Conservation (phyloP, 2,113 vertebrate species). For the Hoplias malabaricus region DNA sequence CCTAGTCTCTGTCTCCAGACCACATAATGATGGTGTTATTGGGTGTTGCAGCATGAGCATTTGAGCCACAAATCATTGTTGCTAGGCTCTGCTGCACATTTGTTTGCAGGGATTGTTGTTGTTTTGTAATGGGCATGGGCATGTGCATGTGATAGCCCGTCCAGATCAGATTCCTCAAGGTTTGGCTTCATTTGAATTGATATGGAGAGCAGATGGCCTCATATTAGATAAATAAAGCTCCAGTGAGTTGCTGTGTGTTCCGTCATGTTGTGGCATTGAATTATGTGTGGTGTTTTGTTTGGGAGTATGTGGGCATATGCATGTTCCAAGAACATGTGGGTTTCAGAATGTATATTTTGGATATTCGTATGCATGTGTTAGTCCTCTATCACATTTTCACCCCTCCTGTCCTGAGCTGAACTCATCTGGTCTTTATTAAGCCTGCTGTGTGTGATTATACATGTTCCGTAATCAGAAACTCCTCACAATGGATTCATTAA, state of each 20-base stretch:
- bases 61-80: not conserved
- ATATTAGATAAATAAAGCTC: conserved; percentile 7
- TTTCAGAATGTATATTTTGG: no score
- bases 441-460: conserved; percentile 1
- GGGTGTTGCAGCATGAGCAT: not conserved
- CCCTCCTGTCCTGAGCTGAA: not conserved
- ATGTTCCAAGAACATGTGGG: not conserved
- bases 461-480: not conserved
- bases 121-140: not conserved
- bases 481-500: conserved; percentile 7
- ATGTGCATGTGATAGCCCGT: conserved; percentile 31
- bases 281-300: not conserved
- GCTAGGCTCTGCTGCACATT: not conserved
- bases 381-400: not conserved
- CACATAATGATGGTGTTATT: not conserved
- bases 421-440: conserved; percentile 1
- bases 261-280: not conserved
- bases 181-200: not conserved
- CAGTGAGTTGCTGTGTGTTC: not conserved
- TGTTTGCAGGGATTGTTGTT: conserved; percentile 22
- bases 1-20: not conserved
- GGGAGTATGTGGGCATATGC: not conserved
- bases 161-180: conserved; percentile 1
- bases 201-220: not conserved
- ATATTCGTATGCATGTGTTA: not conserved